A percentile compares a stretch with the other conserved stretches of the same genome.
Evolutionary conservation across 2,797 vertebrate genomes (phyloP).

Genomic region (Anabacerthia variegaticeps): DNA sequence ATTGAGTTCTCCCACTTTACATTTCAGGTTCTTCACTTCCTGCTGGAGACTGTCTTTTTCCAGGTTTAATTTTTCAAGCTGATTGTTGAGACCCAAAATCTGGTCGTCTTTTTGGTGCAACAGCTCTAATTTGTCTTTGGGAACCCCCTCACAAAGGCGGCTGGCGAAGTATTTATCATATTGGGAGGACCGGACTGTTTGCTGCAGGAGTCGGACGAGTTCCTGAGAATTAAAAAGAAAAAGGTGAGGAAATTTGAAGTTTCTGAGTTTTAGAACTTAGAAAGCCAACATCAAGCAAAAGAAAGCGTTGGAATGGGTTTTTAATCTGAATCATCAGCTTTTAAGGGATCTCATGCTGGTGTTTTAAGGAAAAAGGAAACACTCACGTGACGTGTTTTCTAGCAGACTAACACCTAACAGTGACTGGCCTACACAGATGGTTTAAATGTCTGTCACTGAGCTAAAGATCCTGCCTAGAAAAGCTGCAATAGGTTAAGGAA

Average conservation of each 20-base stretch:
- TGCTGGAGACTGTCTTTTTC: constrained; percentile 90
- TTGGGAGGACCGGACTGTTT: constrained; percentile 92
- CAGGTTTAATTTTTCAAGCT: constrained; percentile 87
- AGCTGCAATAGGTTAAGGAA: background rate
- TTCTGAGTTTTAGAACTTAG: background rate
- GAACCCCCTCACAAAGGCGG: constrained; percentile 66
- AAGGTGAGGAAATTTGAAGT: background rate
- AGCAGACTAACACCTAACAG: background rate
- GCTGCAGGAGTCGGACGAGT: constrained; percentile 93
- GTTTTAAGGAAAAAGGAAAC: background rate
- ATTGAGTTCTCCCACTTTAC: constrained; percentile 89
- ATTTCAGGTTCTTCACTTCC: constrained; percentile 86
- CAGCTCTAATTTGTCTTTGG: constrained; percentile 71
- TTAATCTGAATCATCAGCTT: background rate
- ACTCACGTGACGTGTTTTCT: background rate
- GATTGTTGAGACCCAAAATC: constrained; percentile 84
- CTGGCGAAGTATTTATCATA: constrained; percentile 81
- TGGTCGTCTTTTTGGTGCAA: constrained; percentile 87
- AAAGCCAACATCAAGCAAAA: background rate
- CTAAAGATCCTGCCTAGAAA: background rate
- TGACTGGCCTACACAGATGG: background rate
- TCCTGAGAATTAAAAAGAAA: constrained; percentile 78
- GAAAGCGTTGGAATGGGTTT: background rate
- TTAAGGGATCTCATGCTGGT: background rate
- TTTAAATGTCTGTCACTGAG: background rate